These are phyloP conservation scores for Ciona savignyi DNA, from an alignment of 23 tunicate species.

Conservation along the genomic window DNA sequence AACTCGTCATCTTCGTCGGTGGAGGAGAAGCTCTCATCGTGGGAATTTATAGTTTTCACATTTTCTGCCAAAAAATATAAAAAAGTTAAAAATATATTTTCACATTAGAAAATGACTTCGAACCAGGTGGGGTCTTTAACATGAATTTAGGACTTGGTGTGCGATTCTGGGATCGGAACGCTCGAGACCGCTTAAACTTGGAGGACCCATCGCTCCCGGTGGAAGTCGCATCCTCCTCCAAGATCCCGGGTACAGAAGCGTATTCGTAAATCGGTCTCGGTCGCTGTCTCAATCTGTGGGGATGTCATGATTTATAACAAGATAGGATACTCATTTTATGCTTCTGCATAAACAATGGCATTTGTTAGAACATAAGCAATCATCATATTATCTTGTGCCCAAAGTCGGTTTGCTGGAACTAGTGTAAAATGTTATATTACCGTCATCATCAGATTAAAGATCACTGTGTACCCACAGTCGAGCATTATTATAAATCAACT, in stretches of 20 bases:
- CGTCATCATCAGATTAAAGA: no score
- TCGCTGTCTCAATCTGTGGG: conserved; percentile 19
- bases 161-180: conserved; percentile 7
- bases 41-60: background rate
- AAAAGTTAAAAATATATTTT: no score
- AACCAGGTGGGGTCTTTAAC: background rate
- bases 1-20: conserved; percentile 39
- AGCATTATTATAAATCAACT: no score
- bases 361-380: no score
- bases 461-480: no score
- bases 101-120: no score
- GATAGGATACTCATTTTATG: no score
- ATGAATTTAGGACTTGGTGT: conserved; percentile 13
- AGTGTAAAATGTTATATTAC: no score
- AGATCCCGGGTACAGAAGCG: conserved; percentile 18
- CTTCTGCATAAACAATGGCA: no score
- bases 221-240: conserved; percentile 11
- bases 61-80: background rate
- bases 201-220: background rate
- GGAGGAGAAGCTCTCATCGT: conserved; percentile 12
- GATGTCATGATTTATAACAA: no score
- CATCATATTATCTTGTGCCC: no score
- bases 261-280: conserved; percentile 25
- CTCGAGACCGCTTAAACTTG: conserved; percentile 10
- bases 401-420: no score